Evolutionary conservation across 2,888 invertebrate genomes (phyloP).

Genomic region (Caprella mutica): DNA sequence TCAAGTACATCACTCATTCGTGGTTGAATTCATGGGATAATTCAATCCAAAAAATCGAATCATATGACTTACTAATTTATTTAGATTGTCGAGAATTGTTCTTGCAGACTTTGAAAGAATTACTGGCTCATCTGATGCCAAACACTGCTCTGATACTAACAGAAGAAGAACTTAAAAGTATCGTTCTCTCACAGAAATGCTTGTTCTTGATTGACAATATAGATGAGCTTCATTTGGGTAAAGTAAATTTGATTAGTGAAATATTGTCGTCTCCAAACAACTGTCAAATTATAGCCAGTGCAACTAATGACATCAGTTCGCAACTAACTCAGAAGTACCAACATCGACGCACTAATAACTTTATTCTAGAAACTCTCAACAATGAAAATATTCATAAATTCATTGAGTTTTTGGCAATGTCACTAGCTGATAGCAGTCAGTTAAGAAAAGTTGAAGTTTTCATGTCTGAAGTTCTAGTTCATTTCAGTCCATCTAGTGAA

Average conservation of each 20-base stretch:
- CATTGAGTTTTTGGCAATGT: background rate
- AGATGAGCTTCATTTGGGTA: background rate
- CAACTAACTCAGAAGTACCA: background rate
- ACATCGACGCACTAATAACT: background rate
- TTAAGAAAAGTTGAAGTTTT: background rate
- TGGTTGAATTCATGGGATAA: background rate
- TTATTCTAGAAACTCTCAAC: background rate
- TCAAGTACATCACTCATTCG: background rate
- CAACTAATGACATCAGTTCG: background rate
- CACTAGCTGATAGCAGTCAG: background rate
- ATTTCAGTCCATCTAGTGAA: no score
- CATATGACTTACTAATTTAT: slow-evolving; percentile 1
- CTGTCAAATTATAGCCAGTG: background rate
- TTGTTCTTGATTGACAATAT: slow-evolving; percentile 2
- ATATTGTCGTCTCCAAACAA: background rate
- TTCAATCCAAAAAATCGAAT: background rate
- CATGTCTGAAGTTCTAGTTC: background rate
- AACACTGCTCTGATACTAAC: background rate
- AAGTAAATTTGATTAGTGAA: background rate
- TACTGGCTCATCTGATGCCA: background rate
- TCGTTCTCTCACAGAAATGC: background rate
- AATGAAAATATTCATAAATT: background rate
- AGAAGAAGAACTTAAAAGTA: background rate
- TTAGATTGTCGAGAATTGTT: background rate
- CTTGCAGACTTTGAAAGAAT: background rate